Conservation (phyloP, 1,140 invertebrate genomes). For the Zaprionus ghesquierei region DNA sequence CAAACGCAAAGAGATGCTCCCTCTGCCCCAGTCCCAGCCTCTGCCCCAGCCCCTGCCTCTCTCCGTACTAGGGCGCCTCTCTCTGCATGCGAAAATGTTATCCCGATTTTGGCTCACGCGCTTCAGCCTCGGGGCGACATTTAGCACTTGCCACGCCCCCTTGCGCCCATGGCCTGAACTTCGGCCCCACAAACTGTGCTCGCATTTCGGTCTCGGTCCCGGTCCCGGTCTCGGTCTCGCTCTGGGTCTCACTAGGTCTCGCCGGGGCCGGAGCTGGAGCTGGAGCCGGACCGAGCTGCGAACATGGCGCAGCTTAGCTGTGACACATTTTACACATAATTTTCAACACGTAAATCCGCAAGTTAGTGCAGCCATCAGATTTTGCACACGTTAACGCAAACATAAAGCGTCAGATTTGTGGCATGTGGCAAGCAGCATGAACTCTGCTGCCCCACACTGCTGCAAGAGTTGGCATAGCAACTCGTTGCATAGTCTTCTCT, state of each 20-base stretch:
- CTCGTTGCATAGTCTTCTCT: background rate
- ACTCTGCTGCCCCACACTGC: background rate
- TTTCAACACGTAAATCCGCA: conserved; percentile 80
- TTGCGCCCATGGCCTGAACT: conserved; percentile 10
- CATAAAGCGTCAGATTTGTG: conserved; percentile 75
- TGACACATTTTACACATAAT: conserved; percentile 80
- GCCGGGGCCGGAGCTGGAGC: background rate
- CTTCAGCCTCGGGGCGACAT: conserved; percentile 66
- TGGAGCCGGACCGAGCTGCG: conserved; percentile 2
- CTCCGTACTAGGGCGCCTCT: too few relatives aligned
- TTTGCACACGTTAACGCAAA: conserved; percentile 78
- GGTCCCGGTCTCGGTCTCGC: background rate
- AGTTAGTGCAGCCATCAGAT: conserved; percentile 78
- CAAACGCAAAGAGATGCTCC: background rate
- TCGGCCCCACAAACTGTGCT: background rate
- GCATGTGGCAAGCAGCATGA: conserved; percentile 23
- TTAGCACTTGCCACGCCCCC: conserved; percentile 59
- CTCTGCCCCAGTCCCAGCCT: background rate
- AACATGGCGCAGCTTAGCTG: conserved; percentile 69
- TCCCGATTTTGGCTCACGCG: conserved; percentile 14
- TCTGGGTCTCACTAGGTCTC: too few relatives aligned
- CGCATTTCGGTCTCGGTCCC: background rate
- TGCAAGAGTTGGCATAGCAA: conserved; percentile 13
- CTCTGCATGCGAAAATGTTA: conserved; percentile 39
- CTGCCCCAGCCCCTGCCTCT: background rate